phyloP scores from a whole-genome alignment of 2,888 invertebrate genomes.

The Lacanobia oleracea region DNA sequence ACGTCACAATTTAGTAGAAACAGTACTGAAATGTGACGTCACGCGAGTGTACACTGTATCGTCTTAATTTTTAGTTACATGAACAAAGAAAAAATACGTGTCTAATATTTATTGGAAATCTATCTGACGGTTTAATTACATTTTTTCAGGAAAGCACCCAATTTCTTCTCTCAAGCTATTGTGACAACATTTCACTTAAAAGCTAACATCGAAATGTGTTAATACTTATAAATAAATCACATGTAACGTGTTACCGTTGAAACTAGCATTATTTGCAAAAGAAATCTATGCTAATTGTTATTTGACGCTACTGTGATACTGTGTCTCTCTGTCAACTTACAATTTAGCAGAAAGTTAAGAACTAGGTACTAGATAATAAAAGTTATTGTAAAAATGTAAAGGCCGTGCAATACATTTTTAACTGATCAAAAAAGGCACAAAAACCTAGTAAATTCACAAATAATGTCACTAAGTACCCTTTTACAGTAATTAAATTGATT shows the following conservation, averaged over 20 bases:
- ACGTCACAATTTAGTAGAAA: no score
- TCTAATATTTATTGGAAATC: no score
- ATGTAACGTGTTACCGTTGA: slow-evolving; percentile 45
- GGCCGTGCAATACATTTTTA: neutral
- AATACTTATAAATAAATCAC: slow-evolving; percentile 64
- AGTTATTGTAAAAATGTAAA: slow-evolving; percentile 12
- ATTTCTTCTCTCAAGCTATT: slow-evolving; percentile 17
- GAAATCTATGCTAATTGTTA: slow-evolving; percentile 17
- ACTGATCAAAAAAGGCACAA: neutral
- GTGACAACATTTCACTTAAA: slow-evolving; percentile 47
- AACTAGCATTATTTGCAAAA: slow-evolving; percentile 49
- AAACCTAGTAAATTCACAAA: neutral
- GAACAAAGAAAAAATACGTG: no score
- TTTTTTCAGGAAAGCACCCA: no score
- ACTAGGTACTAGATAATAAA: neutral
- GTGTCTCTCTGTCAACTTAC: neutral
- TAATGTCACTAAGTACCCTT: slow-evolving; percentile 14
- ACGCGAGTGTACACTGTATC: no score
- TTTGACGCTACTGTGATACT: slow-evolving; percentile 38
- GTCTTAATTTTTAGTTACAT: no score
- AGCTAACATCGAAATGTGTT: slow-evolving; percentile 50
- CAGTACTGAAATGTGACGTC: no score
- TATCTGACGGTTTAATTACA: no score
- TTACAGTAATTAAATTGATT: neutral
- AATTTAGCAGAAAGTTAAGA: neutral